Evolutionary conservation across 2,113 vertebrate species (phyloP).

Genomic region (Gracilinanus agilis): DNA sequence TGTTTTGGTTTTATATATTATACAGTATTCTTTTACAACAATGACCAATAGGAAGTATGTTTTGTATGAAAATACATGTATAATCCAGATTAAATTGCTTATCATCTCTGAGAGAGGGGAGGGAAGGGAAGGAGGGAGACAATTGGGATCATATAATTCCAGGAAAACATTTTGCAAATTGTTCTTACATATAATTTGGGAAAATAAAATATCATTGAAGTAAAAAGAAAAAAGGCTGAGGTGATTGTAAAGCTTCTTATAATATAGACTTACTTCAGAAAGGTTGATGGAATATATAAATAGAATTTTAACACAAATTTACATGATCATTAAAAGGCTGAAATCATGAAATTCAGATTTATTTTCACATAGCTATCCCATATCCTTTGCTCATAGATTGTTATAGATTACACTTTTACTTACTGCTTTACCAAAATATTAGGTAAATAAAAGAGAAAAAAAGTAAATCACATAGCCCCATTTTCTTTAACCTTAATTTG

Average conservation of each 20-base stretch:
- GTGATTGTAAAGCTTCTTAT: not conserved
- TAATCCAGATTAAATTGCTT: too few species aligned
- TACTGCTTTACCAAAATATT: constrained; percentile 54
- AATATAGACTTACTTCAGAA: not conserved
- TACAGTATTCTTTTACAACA: too few species aligned
- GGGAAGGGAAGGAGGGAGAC: too few species aligned
- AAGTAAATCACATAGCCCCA: constrained; percentile 20
- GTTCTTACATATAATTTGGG: too few species aligned
- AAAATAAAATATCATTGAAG: too few species aligned
- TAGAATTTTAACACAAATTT: constrained; percentile 26
- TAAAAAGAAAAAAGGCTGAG: too few species aligned
- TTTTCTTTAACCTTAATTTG: not conserved
- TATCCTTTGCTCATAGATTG: not conserved
- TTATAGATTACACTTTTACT: not conserved
- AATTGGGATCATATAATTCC: too few species aligned
- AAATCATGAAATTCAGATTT: constrained; percentile 36
- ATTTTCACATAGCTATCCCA: constrained; percentile 40
- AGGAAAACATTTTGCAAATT: too few species aligned
- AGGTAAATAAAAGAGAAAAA: constrained; percentile 53
- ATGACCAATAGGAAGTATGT: too few species aligned
- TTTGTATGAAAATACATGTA: too few species aligned
- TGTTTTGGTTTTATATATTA: too few species aligned
- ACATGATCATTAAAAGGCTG: constrained; percentile 21
- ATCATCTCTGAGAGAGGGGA: too few species aligned
- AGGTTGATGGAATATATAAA: not conserved